Evolutionary conservation across 2,113 vertebrate genomes (phyloP), one percentile per base, ranked within the genome.

Genomic region (Mormyrus lacerda): DNA sequence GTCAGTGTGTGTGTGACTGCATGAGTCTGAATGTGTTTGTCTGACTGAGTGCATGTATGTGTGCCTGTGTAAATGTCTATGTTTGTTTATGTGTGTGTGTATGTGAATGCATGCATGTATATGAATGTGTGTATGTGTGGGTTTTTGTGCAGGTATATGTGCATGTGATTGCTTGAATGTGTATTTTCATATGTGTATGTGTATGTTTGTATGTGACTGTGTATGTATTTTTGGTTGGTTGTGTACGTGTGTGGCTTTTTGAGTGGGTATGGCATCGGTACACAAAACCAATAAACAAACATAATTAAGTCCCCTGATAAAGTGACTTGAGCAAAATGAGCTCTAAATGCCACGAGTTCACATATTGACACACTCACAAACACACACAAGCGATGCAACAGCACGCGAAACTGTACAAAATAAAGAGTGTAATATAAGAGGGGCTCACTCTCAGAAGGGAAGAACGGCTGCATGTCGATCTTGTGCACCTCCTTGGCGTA

Each of bases 401-500:
- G 61, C 61, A 69, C 10, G 61, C 27, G 61, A 69, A 69, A 69
- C 10, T 13, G 10, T 69, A 65, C 31, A 2, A 76, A 39, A 31
- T 39, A 39, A 76, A 39, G 31, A 31, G 6, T 39, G 15, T 27
- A 69, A 31, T 69, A 31, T 31, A 42, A 42, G 35, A 42, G 73
- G 35, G 15, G 73, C 98, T 99, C 95, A 99, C 98, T 99, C 95
- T 98, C 98, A 15, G 97, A 94, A 3, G 96, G 94, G 91, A 93
- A 95, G 95, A 95, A 5, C 4, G 95, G 96, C 91, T 95, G 94
- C 97, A 98, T 97, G 93, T 99, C 98, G 88, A 99, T 96, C 93
- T 98, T 99, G 96, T 99, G 97, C 90, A 99, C 98, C 94, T 99
- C 98, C 94, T 99, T 99, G 91, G 98, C 98, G 53, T 99, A 99